phyloP scores from a whole-genome alignment of 2,113 vertebrate genomes.

The Albula glossodonta region DNA sequence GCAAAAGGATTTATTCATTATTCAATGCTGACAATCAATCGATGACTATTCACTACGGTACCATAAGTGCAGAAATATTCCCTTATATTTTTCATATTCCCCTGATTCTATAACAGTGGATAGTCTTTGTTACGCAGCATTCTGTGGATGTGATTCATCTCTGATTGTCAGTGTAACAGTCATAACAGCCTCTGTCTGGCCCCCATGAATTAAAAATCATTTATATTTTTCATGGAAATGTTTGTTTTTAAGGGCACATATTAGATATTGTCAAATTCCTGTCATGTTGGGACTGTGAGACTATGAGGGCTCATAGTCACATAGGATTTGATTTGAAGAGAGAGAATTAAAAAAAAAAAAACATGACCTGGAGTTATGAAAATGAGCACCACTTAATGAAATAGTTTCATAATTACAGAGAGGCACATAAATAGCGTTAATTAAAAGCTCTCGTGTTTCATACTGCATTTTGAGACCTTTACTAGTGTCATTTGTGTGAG shows the following conservation, averaged over 20 bases:
- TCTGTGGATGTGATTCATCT: background rate
- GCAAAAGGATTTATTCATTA: no score
- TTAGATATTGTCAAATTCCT: background rate
- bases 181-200: background rate
- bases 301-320: background rate
- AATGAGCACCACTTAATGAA: background rate
- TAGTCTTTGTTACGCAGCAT: no score
- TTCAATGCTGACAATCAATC: no score
- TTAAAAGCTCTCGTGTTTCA: background rate
- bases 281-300: constrained; percentile 9
- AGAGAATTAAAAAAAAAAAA: background rate
- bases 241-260: background rate
- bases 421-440: background rate
- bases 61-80: no score
- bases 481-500: constrained; percentile 15
- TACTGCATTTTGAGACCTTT: constrained; percentile 14
- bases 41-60: no score
- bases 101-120: no score
- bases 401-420: background rate
- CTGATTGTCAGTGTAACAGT: background rate
- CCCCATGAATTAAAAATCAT: background rate
- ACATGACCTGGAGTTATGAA: background rate
- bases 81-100: no score
- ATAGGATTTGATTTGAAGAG: background rate
- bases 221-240: background rate